A percentile compares a stretch with the other conserved stretches of the same genome.
These are phyloP conservation scores for Hyphantria cunea DNA, from an alignment of 1,140 invertebrate genomes.

Conservation along the genomic window DNA sequence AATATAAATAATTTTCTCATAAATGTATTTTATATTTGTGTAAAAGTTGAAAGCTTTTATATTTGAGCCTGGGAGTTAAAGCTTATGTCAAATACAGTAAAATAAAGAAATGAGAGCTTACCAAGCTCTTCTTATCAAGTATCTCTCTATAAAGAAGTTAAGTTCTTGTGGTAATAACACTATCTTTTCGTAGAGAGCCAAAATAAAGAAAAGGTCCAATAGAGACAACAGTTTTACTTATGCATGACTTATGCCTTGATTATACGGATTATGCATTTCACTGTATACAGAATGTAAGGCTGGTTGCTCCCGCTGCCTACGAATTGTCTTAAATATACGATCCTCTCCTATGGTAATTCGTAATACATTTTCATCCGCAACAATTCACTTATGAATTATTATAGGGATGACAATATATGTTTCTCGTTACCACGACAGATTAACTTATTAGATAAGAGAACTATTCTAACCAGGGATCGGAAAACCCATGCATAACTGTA, in stretches of 20 bases:
- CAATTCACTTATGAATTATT: no score
- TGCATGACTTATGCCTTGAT: constrained; percentile 54
- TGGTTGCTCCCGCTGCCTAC: constrained; percentile 29
- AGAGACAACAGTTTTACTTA: constrained; percentile 39
- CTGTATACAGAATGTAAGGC: constrained; percentile 49
- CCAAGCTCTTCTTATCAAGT: not conserved
- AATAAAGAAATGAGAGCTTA: not conserved
- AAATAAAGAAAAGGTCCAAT: constrained; percentile 21
- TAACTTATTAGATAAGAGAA: no score
- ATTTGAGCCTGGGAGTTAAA: no score
- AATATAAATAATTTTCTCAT: no score
- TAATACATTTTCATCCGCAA: not conserved
- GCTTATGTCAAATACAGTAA: no score
- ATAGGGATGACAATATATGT: no score
- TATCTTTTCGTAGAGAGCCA: no score
- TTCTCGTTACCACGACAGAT: no score
- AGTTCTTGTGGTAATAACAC: not conserved
- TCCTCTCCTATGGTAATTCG: constrained; percentile 57
- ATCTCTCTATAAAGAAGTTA: not conserved
- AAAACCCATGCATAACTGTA: no score
- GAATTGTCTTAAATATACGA: constrained; percentile 56
- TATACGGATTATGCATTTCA: constrained; percentile 59
- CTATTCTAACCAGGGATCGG: no score
- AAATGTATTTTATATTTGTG: no score
- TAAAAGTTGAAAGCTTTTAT: no score